Conservation (phyloP, 2,113 vertebrate genomes). For the Osmerus eperlanus region DNA sequence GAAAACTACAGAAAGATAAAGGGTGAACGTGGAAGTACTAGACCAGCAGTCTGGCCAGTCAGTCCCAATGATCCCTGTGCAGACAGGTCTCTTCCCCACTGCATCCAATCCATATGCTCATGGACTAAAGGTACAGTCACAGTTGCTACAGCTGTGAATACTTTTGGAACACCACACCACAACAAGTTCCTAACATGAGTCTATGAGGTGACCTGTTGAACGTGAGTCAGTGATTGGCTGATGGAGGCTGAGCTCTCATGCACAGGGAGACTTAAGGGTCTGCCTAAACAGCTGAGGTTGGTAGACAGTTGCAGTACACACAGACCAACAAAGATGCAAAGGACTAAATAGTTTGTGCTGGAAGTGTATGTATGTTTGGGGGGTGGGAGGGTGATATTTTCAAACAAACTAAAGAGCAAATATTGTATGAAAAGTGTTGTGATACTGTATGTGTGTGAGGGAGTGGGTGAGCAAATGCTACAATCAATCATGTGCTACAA, state of each 20-base stretch:
- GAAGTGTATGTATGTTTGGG: background rate
- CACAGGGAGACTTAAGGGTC: slow-evolving; percentile 57
- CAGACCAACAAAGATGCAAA: slow-evolving; percentile 23
- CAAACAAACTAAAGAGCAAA: too few relatives aligned
- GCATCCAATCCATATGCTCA: slow-evolving; percentile 40
- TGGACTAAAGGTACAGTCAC: slow-evolving; percentile 39
- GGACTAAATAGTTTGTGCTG: slow-evolving; percentile 1
- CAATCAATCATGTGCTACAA: slow-evolving; percentile 71
- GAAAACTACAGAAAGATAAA: slow-evolving; percentile 68
- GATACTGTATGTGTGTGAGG: background rate
- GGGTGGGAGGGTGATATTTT: slow-evolving; percentile 24
- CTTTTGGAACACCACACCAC: slow-evolving; percentile 27
- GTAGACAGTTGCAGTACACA: slow-evolving; percentile 57
- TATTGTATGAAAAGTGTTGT: background rate
- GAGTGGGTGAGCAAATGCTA: slow-evolving; percentile 49
- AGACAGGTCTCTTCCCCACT: slow-evolving; percentile 24
- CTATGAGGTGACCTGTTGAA: background rate
- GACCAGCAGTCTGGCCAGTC: slow-evolving; percentile 27
- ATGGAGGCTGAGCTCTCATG: background rate
- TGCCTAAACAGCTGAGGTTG: slow-evolving; percentile 19
- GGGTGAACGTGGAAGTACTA: slow-evolving; percentile 67
- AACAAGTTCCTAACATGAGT: background rate
- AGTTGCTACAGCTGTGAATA: slow-evolving; percentile 59
- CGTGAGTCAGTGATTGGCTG: slow-evolving; percentile 5
- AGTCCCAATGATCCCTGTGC: slow-evolving; percentile 29